Evolutionary conservation across 1,140 invertebrate species (phyloP), one percentile per base, ranked within the genome.

Genomic region (Zaprionus inermis): DNA sequence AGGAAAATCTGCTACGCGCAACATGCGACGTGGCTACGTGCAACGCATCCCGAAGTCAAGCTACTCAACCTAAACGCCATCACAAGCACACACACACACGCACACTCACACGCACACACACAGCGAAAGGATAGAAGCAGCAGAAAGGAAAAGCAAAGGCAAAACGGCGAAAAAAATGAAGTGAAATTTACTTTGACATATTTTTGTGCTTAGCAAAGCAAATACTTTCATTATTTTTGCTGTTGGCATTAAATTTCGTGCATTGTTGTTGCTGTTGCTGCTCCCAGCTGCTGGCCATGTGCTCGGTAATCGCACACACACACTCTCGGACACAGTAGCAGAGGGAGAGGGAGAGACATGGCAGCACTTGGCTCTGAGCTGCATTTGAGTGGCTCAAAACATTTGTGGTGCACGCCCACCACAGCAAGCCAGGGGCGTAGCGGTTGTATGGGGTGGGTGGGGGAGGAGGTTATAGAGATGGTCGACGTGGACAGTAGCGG

Each of bases 201-300:
- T 90, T 90, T 90, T 90, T 85, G 86, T 90, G 86, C 86, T 90
- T 90, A 90, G 86, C 86, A 88, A 88, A 88, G 84, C 84, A 88
- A 88, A 88, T 88, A 88, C 84, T 88, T 88, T 89, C 84, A 88
- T 88, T 88, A 89, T 88, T 88, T 88, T 88, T 89, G 80, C 84
- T 83, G 83, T 68, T 89, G 84, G 83, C 84, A 88, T 86, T 89
- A 82, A 83, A 83, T 88, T 88, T 88, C 68, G 63, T 75, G 55
- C 74, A 73, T 79, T 77, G 67, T 79, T 72, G 54, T 34, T 59
- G 38, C n/a, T 41, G n/a, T 44, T 44, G 38, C 49, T 41, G n/a
- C 16, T 44, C n/a, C 49, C 64, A 68, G 74, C 74, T 63, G 55
- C 52, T 76, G 49, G 74, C 44, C 52, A 63, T 71, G 56, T 65